A percentile compares a stretch with the other conserved stretches of the same genome.
phyloP scores from a whole-genome alignment of 1,140 invertebrate genomes.

The Aphelinus atriplicis region DNA sequence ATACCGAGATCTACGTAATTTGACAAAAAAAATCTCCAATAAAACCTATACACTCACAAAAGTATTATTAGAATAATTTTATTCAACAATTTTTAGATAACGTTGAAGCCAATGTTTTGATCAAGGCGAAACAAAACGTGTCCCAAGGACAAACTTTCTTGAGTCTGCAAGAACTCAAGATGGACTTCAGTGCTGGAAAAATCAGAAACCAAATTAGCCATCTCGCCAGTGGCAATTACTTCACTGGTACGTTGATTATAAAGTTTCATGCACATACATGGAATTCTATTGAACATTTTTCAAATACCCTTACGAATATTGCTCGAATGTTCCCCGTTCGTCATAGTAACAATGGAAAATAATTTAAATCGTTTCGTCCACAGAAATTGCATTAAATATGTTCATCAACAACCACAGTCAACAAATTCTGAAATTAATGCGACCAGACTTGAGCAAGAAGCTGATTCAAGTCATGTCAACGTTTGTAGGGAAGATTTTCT shows the following conservation, averaged over 20 bases:
- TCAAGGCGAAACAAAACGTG: constrained; percentile 73
- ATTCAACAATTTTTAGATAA: constrained; percentile 68
- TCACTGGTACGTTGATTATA: constrained; percentile 76
- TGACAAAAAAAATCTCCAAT: too few species aligned
- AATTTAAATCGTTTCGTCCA: not conserved
- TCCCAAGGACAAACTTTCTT: constrained; percentile 73
- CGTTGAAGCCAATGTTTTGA: constrained; percentile 84
- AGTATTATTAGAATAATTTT: constrained; percentile 38
- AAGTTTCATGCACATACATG: too few species aligned
- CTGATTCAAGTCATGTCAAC: constrained; percentile 77
- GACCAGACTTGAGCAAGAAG: constrained; percentile 81
- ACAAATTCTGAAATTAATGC: constrained; percentile 85
- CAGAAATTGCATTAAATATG: constrained; percentile 84
- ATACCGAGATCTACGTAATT: too few species aligned
- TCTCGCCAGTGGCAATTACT: constrained; percentile 73
- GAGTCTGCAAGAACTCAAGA: constrained; percentile 77
- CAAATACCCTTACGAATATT: too few species aligned
- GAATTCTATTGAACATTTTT: not conserved
- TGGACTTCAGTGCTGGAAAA: constrained; percentile 82
- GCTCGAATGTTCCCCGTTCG: too few species aligned
- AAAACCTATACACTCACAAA: too few species aligned
- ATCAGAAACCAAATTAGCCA: constrained; percentile 81
- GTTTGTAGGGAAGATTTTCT: constrained; percentile 79
- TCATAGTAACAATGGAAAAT: too few species aligned
- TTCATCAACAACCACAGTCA: constrained; percentile 87